These are phyloP conservation scores for Eucera pruinosa DNA, from an alignment of 2,888 invertebrate species.

Conservation along the genomic window DNA sequence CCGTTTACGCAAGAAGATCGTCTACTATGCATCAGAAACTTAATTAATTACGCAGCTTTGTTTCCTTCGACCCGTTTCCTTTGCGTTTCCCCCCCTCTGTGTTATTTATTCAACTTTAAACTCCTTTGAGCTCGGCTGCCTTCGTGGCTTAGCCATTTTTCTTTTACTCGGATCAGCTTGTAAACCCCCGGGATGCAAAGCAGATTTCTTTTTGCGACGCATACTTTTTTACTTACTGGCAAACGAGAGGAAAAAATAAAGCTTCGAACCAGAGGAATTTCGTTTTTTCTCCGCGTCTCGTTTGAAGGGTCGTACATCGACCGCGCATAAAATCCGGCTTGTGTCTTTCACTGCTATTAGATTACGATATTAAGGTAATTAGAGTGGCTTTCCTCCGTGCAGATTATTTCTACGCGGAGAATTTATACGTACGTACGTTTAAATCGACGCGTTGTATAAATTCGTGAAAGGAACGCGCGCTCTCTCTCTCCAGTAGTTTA, in stretches of 20 bases:
- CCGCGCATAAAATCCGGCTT: neutral
- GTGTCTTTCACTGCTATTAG: neutral
- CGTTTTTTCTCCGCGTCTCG: neutral
- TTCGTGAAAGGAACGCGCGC: too few species aligned
- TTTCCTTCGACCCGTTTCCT: conserved; percentile 23
- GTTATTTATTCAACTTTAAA: conserved; percentile 46
- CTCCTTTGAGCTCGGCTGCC: conserved; percentile 13
- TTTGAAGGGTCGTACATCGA: neutral
- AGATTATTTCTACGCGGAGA: too few species aligned
- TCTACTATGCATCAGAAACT: conserved; percentile 18
- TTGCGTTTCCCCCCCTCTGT: conserved; percentile 22
- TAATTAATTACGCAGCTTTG: conserved; percentile 42
- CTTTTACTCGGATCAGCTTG: conserved; percentile 37
- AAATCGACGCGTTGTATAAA: too few species aligned
- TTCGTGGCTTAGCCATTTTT: conserved; percentile 37
- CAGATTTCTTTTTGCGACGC: conserved; percentile 37
- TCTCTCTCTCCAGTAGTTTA: too few species aligned
- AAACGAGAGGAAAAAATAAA: conserved; percentile 1
- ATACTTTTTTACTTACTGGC: neutral
- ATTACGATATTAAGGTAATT: too few species aligned
- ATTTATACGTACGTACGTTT: too few species aligned
- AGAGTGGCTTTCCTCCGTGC: too few species aligned
- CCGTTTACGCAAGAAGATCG: conserved; percentile 2
- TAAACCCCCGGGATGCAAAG: conserved; percentile 24
- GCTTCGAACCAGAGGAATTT: neutral